Evolutionary conservation across 2,797 vertebrate species (phyloP).

Genomic region (Neosilurus mollespiculum): DNA sequence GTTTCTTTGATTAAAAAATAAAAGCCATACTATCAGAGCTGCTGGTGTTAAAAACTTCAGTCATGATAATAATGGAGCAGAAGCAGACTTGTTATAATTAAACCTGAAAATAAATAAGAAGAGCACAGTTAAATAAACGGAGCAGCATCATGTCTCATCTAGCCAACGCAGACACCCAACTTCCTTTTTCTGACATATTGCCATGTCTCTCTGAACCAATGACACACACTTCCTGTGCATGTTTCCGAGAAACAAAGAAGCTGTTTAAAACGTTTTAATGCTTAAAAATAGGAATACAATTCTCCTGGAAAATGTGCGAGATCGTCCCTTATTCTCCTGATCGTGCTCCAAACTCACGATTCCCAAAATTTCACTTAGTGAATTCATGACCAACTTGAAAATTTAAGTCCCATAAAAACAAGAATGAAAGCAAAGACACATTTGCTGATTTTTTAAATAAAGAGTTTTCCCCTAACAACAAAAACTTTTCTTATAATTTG

Average conservation of each 20-base stretch:
- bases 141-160: neutral
- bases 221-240: slow-evolving; percentile 45
- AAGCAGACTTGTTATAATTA: neutral
- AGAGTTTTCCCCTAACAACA: neutral
- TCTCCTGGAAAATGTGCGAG: neutral
- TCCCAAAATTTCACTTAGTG: neutral
- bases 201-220: neutral
- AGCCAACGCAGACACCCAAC: slow-evolving; percentile 8
- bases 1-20: neutral
- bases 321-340: neutral
- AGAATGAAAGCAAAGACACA: neutral
- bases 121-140: neutral
- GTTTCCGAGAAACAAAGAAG: slow-evolving; percentile 12
- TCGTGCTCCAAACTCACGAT: neutral
- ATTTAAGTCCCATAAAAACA: neutral
- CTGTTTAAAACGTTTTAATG: neutral
- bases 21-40: neutral
- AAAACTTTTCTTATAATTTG: neutral
- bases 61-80: neutral
- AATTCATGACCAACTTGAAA: neutral
- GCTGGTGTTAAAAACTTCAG: neutral
- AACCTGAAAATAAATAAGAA: neutral
- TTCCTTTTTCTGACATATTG: slow-evolving; percentile 10
- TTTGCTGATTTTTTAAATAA: neutral
- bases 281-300: neutral